Conservation (phyloP, 2,797 vertebrate species). For the Tokudaia tokunoshimensis region DNA sequence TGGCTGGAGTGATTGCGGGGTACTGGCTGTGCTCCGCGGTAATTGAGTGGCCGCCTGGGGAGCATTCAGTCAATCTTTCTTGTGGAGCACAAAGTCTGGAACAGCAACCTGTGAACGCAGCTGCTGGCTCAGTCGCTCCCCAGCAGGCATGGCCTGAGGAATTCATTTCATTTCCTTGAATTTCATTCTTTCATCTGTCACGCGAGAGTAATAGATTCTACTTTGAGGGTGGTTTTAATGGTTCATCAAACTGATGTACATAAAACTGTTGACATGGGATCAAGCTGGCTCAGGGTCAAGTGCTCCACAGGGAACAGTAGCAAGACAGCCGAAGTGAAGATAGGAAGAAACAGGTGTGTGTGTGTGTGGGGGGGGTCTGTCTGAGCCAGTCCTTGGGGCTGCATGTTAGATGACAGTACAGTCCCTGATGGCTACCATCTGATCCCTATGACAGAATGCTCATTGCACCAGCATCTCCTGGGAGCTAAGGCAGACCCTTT, state of each 20-base stretch:
- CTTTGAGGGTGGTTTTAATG: not conserved
- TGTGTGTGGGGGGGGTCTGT: not conserved
- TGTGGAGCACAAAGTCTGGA: not conserved
- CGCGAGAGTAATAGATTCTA: not conserved
- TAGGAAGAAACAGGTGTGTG: not conserved
- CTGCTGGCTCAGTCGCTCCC: not conserved
- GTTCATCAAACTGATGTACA: not conserved
- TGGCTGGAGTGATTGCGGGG: not conserved
- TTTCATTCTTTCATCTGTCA: constrained; percentile 21
- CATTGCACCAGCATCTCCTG: constrained; percentile 92
- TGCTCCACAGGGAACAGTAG: not conserved
- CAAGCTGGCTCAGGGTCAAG: not conserved
- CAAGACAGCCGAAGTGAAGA: not conserved
- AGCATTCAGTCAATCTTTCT: not conserved
- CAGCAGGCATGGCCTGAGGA: constrained; percentile 43
- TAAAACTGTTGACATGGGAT: not conserved
- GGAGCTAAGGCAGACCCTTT: constrained; percentile 97
- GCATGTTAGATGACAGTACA: not conserved
- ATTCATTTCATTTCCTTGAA: constrained; percentile 27
- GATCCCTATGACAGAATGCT: constrained; percentile 87
- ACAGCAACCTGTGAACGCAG: not conserved
- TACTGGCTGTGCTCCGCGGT: not conserved
- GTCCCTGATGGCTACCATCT: not conserved
- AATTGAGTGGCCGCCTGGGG: not conserved
- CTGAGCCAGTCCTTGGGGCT: not conserved